Evolutionary conservation across 2,888 invertebrate genomes (phyloP), one percentile per base, ranked within the genome.

Genomic region (Ashinkailepas kermadecensis): DNA sequence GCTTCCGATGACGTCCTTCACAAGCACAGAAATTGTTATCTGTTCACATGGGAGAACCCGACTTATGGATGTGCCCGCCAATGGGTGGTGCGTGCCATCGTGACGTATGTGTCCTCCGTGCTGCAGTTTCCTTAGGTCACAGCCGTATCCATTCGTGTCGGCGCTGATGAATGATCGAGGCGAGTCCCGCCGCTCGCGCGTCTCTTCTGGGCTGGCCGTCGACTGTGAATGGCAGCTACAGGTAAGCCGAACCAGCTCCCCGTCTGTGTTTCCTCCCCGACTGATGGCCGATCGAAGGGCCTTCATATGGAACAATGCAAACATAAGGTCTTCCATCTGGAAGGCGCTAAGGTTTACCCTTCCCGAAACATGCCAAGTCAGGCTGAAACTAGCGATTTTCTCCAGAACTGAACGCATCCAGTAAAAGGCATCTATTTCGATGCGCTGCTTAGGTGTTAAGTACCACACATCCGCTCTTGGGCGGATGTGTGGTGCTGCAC

Each of bases 141-240:
- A 74, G 56, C 56, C 74, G 74, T 74, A 74, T 13, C 74, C 74
- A 21, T 56, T 74, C 21, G 56, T 74, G 74, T 74, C 74, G 74
- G 74, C 74, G 18, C 74, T 74, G 74, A 54, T 74, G 56, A 54
- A 74, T 21, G 74, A 56, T 56, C 23, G 65, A 8, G 8, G 21
- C 21, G 9, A 56, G 10, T 11, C 21, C 9, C 74, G 74, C 56
- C 6, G 54, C 3, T 56, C 74, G 13, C 74, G 74, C 21, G 0
- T 21, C 21, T 7, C 74, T 9, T 15, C 54, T 12, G 21, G 10
- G 39, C 39, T 39, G 10, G 74, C 74, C 54, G 74, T 74, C 21
- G 74, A 74, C 74, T 74, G 74, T 56, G 74, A 74, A 21, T 74
- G 74, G 74, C 74, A 74, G 74, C 54, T 74, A 54, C 18, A 74